Evolutionary conservation across 2,888 invertebrate species (phyloP), one percentile per base, ranked within the genome.

Genomic region (Liopterus haemorrhoidalis): DNA sequence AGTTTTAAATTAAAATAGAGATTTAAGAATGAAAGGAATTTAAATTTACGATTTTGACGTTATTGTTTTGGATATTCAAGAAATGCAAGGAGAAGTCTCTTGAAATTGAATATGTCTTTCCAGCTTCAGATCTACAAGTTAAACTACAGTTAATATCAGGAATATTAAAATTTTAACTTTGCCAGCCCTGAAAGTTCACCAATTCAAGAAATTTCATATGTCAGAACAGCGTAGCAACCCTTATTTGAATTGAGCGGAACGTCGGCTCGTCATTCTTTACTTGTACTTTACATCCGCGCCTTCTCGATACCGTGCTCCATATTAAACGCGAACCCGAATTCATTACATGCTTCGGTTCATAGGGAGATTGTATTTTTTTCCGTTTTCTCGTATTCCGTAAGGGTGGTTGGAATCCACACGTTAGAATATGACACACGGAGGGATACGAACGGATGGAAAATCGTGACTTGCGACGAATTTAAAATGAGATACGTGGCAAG

Each of bases 341-440:
- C 66, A 66, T 66, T 66, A 66, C 64, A 66, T 65, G 66, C 64
- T 64, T 64, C 57, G 63, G 62, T 65, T 65, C 63, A 58, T 64
- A 62, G 62, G 65, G 64, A 65, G 63, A 66, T 66, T 66, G 65
- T 63, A 61, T 64, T 64, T 64, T 63, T 64, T 64, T 18, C 58
- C 57, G 4, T 31, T 3, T 18, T 20, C n/a, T 22, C 39, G 30
- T 40, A 30, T 40, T 40, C 39, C n/a, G n/a, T n/a, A n/a, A n/a
- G n/a, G n/a, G n/a, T n/a, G n/a, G n/a, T n/a, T n/a, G n/a, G n/a
- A n/a, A n/a, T n/a, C n/a, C n/a, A n/a, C n/a, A n/a, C n/a, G n/a
- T n/a, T 2, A 3, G 30, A 12, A 8, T n/a, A 30, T 8, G 30
- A 9, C 8, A 30, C 9, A 15, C 9, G 30, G 15, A 12, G 14